Base-by-base conservation (phyloP, 2,797 vertebrate genomes). In the Setipinna tenuifilis region DNA sequence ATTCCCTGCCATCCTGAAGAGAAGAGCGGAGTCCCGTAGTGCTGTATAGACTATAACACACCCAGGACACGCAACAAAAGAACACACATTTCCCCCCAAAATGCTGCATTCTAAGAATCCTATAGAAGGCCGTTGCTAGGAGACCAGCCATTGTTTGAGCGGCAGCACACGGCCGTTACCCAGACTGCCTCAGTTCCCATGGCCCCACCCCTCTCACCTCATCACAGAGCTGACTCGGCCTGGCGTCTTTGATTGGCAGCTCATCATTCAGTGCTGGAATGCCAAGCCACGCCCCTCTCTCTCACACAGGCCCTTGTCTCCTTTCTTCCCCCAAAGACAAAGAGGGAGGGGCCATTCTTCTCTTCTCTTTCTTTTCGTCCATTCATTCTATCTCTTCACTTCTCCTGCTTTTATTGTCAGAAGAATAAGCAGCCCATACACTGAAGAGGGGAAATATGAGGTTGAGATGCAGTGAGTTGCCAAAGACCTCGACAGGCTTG, bases 81-180 rank as follows among this genome's bases (percentile, higher is more conserved):
- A 54, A 54, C 50, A 54, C 2, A 35, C 17, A 31, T 35, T 35
- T 75, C 31, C 31, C 28, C 85, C 86, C 84, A 88, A 92, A 93
- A 89, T 92, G 90, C 91, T 88, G 87, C 92, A 93, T 94, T 93
- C 91, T 85, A 89, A 89, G 92, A 92, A 93, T 94, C 93, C 88
- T 90, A 93, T 94, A 94, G 91, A 93, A 93, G 92, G 88, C 41
- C 84, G 95, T 95, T 95, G 94, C 95, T 93, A 92, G 92, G 95
- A 91, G 92, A 91, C 94, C 23, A 92, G 92, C 92, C 92, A 94
- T 93, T 94, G 93, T 75, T 75, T 75, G 68, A 75, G 68, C 28
- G 28, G 28, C 5, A 31, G 68, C 17, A 3, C 17, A 3, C 16
- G 68, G 12, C 68, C 14, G 68, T 75, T 75, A 35, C 10, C 28